Evolutionary conservation across 2,113 vertebrate species (phyloP), one percentile per base, ranked within the genome.

Genomic region (Alaudala cheleensis): DNA sequence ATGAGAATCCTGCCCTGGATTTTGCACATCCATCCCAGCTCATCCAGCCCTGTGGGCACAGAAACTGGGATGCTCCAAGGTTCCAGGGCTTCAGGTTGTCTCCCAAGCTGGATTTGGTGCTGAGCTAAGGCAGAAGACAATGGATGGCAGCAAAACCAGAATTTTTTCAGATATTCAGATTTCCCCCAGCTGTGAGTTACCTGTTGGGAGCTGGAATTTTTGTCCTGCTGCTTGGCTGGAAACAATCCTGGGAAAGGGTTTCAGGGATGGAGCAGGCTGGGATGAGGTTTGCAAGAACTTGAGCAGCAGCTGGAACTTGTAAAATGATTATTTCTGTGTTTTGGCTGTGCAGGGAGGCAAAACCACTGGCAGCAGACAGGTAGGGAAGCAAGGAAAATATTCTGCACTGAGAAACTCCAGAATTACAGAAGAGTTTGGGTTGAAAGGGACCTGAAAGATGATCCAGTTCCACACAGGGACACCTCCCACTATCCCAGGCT

Each of bases 401-500:
- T 90, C 31, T 62, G 0, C 3, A 4, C 25, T 37, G 12, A 50
- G 45, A n/a, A n/a, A 80, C 4, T 67, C 33, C 47, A 50, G 47
- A 53, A 53, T 53, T 15, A 4, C 14, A 22, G n/a, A 60, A 53
- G 0, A 18, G 6, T 31, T 60, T 73, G 69, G 33, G 33, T 24
- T 45, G 45, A 9, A 74, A 45, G 22, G 7, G 24, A 45, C 3
- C 4, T 29, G 10, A 47, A 10, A 40, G 24, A 40, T 22, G 40
- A 31, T 22, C 39, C 40, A 42, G 5, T 21, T 45, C 33, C 45
- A 60, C 10, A 12, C 67, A 58, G 60, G 6, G 19, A 45, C 11
- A 29, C 2, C 6, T 74, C 4, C 47, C 61, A 60, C 20, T 1
- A 0, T 29, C 39, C 53, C 61, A 82, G 40, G 47, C 0, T 40